These are phyloP conservation scores for Corynorhinus townsendii DNA, from an alignment of 2,113 vertebrate species.

Conservation along the genomic window DNA sequence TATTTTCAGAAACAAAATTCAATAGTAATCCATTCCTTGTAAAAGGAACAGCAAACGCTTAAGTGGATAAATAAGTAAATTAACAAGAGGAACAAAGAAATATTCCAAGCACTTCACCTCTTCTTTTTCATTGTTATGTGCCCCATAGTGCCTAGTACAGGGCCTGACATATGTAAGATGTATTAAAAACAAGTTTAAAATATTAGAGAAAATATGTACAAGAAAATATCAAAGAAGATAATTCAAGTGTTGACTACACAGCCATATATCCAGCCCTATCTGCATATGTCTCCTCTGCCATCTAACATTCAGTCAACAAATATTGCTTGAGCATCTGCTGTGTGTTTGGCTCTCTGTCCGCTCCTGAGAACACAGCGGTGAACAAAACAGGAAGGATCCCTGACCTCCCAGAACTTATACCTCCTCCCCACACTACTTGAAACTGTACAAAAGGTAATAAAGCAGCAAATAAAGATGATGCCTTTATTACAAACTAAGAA, in stretches of 20 bases:
- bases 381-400: too few relatives aligned
- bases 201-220: neutral
- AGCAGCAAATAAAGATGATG: neutral
- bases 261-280: too few relatives aligned
- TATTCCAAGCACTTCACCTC: neutral
- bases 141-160: neutral
- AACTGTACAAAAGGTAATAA: fast-evolving
- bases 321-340: fast-evolving
- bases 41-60: neutral
- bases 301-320: neutral
- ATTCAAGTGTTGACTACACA: neutral
- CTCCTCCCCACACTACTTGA: neutral
- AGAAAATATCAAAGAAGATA: neutral
- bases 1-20: neutral
- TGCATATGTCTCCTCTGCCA: neutral
- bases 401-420: neutral
- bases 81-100: neutral
- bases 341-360: neutral
- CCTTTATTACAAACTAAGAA: neutral
- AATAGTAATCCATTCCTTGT: neutral
- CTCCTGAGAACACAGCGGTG: neutral
- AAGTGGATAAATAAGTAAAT: neutral
- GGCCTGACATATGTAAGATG: neutral
- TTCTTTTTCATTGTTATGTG: neutral
- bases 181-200: neutral